Percentiles rank a stretch among this genome's conserved stretches.
Evolutionary conservation across 2,797 vertebrate species (phyloP).

Genomic region (Sphenodon punctatus): DNA sequence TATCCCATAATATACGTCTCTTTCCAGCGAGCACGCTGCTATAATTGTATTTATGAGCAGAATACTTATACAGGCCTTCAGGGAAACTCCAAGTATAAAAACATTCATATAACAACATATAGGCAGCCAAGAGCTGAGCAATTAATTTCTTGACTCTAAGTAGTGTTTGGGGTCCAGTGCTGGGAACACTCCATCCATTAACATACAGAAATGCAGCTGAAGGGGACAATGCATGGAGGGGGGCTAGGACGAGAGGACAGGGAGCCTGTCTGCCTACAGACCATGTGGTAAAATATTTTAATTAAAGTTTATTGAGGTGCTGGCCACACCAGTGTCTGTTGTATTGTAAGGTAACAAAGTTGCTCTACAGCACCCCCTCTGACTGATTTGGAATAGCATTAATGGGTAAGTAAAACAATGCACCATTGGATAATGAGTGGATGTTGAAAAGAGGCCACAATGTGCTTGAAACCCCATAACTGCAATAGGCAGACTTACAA

Average conservation of each 20-base stretch:
- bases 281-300: neutral
- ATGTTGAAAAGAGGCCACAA: no score
- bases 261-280: neutral
- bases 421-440: no score
- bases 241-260: neutral
- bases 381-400: no score
- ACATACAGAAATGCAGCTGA: constrained; percentile 9
- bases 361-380: no score
- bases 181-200: constrained; percentile 29
- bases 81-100: constrained; percentile 64
- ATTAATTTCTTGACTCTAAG: constrained; percentile 59
- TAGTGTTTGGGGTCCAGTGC: constrained; percentile 28
- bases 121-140: constrained; percentile 62
- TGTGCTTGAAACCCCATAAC: no score
- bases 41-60: constrained; percentile 73
- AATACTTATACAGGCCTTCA: constrained; percentile 69
- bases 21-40: constrained; percentile 58
- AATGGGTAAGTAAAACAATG: no score
- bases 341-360: no score
- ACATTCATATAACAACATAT: constrained; percentile 63
- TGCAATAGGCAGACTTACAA: no score
- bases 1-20: constrained; percentile 63
- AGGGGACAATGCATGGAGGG: neutral
- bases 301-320: neutral
- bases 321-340: neutral